Evolutionary conservation across 2,888 invertebrate species (phyloP).

Genomic region (Drosophila helvetica): DNA sequence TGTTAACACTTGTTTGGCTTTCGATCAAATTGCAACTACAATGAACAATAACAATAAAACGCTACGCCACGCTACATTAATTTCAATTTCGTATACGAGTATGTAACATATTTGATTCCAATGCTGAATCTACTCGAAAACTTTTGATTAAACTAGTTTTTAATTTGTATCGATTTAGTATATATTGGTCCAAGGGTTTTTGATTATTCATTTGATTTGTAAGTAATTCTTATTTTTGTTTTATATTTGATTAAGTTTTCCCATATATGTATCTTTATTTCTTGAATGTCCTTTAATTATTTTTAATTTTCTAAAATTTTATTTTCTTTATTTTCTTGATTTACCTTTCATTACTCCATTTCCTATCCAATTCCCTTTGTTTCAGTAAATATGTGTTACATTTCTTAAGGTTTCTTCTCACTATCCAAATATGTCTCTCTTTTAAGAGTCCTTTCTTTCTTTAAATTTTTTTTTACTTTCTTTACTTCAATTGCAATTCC

Average conservation of each 20-base stretch:
- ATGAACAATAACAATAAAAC: constrained; percentile 40
- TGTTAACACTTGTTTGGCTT: constrained; percentile 40
- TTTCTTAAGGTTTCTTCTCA: neutral
- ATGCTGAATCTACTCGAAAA: constrained; percentile 7
- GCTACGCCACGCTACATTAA: constrained; percentile 13
- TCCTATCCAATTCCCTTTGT: neutral
- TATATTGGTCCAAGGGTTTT: constrained; percentile 1
- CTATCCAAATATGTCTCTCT: too few relatives aligned
- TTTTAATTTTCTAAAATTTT: neutral
- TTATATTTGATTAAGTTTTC: constrained; percentile 4
- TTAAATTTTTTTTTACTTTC: too few relatives aligned
- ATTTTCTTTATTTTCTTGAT: neutral
- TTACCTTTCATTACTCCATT: too few relatives aligned
- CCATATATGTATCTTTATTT: constrained; percentile 2
- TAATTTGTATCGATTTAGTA: neutral
- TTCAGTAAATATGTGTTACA: neutral
- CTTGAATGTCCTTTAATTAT: neutral
- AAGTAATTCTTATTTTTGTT: neutral
- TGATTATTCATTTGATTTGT: neutral
- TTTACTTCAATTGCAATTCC: neutral
- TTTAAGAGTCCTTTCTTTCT: neutral
- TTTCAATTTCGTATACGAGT: neutral
- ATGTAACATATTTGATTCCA: constrained; percentile 33
- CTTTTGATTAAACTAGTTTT: constrained; percentile 30
- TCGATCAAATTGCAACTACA: constrained; percentile 28